Base-by-base conservation (phyloP, 2,113 vertebrate genomes). In the Chitala chitala region DNA sequence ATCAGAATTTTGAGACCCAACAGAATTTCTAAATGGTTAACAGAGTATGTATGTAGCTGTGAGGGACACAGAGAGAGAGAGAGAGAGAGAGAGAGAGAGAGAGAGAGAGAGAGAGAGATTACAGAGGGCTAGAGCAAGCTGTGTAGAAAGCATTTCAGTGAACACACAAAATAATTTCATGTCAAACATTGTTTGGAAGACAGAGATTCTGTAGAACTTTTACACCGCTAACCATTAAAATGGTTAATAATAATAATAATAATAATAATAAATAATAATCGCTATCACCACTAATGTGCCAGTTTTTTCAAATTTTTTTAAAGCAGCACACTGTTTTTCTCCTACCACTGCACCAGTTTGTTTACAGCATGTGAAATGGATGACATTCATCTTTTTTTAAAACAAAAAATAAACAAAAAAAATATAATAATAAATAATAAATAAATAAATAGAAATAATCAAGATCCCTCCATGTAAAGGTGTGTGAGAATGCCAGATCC, bases 131-230 rank as follows among this genome's bases (percentile, higher is more conserved):
- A 6, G 78, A 80, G 82, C 84, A 5, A 81, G 85, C 87, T 86
- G 84, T 86, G 84, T 83, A 91, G 88, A 88, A 89, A 87, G 88
- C 88, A 87, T 80, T 80, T 77, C 65, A 73, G 75, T 76, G 64
- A 87, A 88, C 86, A 82, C 69, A 89, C 77, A 83, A 81, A 79
- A 75, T 76, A 70, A 38, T 81, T 83, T 90, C 78, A 78, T 86
- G 79, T 85, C 85, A 83, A 89, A 87, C 82, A 78, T 84, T 84
- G 85, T 89, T 88, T 92, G 90, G 90, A 92, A 92, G 90, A 92
- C 90, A 90, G 85, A 90, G 90, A 91, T 92, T 91, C 87, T 86
- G 82, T 89, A 90, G 84, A 90, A 90, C 86, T 86, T 87, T 84
- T 81, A 78, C 82, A 88, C 78, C 83, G 85, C 85, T 84, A 85